Evolutionary conservation across 92 coral and sea anemone species (phyloP).

Genomic region (Phymanthus crucifer): DNA sequence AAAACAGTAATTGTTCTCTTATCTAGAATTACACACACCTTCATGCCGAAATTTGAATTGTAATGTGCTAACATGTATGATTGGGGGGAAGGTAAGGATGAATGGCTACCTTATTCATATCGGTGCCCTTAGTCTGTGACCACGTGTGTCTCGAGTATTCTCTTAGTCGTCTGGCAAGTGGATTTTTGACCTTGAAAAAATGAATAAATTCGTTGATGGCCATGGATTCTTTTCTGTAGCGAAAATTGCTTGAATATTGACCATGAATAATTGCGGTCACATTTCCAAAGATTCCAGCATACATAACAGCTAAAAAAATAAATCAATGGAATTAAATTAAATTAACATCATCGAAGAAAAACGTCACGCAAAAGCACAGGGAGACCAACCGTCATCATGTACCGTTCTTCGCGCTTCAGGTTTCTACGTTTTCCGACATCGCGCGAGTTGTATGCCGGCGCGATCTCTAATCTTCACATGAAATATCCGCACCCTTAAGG

Average conservation of each 20-base stretch:
- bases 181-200: slow-evolving; percentile 87
- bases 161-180: slow-evolving; percentile 90
- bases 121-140: slow-evolving; percentile 99
- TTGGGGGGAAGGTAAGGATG: too few species aligned
- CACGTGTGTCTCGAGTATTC: slow-evolving; percentile 97
- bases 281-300: slow-evolving; percentile 97
- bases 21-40: too few species aligned
- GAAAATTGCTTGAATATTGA: slow-evolving; percentile 97
- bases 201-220: slow-evolving; percentile 89
- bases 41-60: too few species aligned
- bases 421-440: too few species aligned
- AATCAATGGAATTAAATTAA: background rate
- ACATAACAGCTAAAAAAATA: slow-evolving; percentile 83
- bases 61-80: too few species aligned
- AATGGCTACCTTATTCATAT: slow-evolving; percentile 78
- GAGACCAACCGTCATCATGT: too few species aligned
- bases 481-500: too few species aligned
- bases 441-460: too few species aligned
- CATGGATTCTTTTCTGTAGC: slow-evolving; percentile 89
- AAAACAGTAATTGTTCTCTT: background rate
- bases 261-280: slow-evolving; percentile 99
- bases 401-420: too few species aligned
- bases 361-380: too few species aligned
- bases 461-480: too few species aligned
- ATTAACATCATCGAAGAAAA: background rate